These are phyloP conservation scores for Sthenelais limicola DNA, from an alignment of 2,888 invertebrate species.

Conservation along the genomic window DNA sequence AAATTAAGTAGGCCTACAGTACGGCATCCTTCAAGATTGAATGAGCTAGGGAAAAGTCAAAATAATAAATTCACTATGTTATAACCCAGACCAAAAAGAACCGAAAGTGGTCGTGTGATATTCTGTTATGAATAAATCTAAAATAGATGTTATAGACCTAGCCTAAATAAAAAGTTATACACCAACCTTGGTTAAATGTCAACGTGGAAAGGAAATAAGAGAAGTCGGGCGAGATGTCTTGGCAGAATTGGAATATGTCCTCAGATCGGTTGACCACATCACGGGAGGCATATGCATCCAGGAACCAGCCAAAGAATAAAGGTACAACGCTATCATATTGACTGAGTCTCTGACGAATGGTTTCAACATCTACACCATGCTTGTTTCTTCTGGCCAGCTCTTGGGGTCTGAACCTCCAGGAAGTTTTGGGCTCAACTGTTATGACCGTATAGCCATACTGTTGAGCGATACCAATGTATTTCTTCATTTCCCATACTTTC, in stretches of 20 bases:
- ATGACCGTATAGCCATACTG: slow-evolving; percentile 64
- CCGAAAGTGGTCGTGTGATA: no score
- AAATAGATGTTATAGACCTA: no score
- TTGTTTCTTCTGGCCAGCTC: slow-evolving; percentile 60
- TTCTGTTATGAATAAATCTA: no score
- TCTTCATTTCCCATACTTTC: slow-evolving; percentile 66
- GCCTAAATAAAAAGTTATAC: no score
- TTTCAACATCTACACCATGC: slow-evolving; percentile 61
- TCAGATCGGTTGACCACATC: slow-evolving; percentile 51
- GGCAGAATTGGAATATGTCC: slow-evolving; percentile 52
- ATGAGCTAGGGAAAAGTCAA: no score
- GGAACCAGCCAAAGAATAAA: slow-evolving; percentile 68
- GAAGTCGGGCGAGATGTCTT: background rate
- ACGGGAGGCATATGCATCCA: slow-evolving; percentile 55
- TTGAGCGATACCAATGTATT: slow-evolving; percentile 64
- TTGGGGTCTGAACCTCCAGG: slow-evolving; percentile 65
- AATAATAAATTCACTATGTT: no score
- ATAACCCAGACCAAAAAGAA: no score
- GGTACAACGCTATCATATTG: slow-evolving; percentile 60
- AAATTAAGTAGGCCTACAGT: no score
- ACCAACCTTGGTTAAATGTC: no score
- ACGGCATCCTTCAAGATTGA: no score
- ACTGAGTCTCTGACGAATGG: slow-evolving; percentile 53
- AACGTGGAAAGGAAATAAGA: no score
- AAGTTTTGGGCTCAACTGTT: slow-evolving; percentile 67